Conservation (phyloP, 2,888 invertebrate species). For the Drosophila macrothrix region DNA sequence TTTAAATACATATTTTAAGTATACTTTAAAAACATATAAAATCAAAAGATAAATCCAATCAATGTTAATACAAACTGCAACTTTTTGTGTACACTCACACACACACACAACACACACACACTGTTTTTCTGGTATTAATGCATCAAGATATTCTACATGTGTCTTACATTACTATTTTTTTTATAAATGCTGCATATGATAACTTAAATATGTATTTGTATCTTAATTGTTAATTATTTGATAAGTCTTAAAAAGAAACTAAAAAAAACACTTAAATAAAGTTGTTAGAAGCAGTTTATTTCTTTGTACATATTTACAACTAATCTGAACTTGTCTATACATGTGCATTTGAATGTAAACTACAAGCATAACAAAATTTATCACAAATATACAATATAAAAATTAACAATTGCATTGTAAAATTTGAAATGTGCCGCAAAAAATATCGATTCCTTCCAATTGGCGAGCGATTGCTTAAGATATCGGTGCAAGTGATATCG, state of each 20-base stretch:
- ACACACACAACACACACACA: slow-evolving; percentile 19
- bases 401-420: background rate
- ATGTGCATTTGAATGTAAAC: background rate
- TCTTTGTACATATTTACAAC: slow-evolving; percentile 25
- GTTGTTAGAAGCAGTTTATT: slow-evolving; percentile 61
- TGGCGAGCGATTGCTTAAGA: background rate
- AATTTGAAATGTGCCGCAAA: background rate
- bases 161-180: slow-evolving; percentile 60
- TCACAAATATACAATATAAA: background rate
- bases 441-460: background rate
- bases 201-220: slow-evolving; percentile 54
- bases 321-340: background rate
- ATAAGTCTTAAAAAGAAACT: slow-evolving; percentile 45
- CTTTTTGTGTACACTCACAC: slow-evolving; percentile 29
- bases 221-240: slow-evolving; percentile 76
- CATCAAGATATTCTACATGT: slow-evolving; percentile 61
- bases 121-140: slow-evolving; percentile 50
- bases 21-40: slow-evolving; percentile 10
- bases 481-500: background rate
- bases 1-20: slow-evolving; percentile 36
- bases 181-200: slow-evolving; percentile 50
- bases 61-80: slow-evolving; percentile 42
- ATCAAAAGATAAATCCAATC: slow-evolving; percentile 10
- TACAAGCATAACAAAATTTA: background rate
- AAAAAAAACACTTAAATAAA: slow-evolving; percentile 53